phyloP scores from a whole-genome alignment of 2,113 vertebrate species.

The Seriola dumerili region DNA sequence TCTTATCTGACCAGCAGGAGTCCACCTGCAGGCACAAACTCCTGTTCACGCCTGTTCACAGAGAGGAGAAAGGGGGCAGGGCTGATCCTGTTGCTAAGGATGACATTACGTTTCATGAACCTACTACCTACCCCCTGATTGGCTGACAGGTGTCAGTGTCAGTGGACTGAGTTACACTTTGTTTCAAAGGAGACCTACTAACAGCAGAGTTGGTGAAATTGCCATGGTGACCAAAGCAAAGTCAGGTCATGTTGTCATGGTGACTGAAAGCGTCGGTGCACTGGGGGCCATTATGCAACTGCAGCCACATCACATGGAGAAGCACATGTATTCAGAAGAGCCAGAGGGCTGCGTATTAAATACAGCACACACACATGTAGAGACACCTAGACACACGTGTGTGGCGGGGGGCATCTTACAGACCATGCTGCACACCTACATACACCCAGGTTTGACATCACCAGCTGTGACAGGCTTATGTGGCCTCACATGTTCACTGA shows the following conservation, averaged over 20 bases:
- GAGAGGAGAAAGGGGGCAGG: too few species aligned
- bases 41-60: too few species aligned
- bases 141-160: too few species aligned
- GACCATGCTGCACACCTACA: neutral
- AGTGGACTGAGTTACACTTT: too few species aligned
- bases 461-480: too few species aligned
- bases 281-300: neutral
- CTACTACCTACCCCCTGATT: too few species aligned
- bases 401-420: too few species aligned
- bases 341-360: neutral
- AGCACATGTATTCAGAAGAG: neutral
- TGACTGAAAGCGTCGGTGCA: neutral
- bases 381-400: neutral
- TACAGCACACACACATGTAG: neutral
- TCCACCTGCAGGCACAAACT: too few species aligned
- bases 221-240: slow-evolving; percentile 18
- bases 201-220: neutral
- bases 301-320: neutral
- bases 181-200: too few species aligned
- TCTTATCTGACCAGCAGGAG: too few species aligned
- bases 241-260: slow-evolving; percentile 34
- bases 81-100: too few species aligned
- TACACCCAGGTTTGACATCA: neutral
- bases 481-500: too few species aligned
- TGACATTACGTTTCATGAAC: neutral